Evolutionary conservation across 1,140 invertebrate species (phyloP), one percentile per base, ranked within the genome.

Genomic region (Apolygus lucorum): DNA sequence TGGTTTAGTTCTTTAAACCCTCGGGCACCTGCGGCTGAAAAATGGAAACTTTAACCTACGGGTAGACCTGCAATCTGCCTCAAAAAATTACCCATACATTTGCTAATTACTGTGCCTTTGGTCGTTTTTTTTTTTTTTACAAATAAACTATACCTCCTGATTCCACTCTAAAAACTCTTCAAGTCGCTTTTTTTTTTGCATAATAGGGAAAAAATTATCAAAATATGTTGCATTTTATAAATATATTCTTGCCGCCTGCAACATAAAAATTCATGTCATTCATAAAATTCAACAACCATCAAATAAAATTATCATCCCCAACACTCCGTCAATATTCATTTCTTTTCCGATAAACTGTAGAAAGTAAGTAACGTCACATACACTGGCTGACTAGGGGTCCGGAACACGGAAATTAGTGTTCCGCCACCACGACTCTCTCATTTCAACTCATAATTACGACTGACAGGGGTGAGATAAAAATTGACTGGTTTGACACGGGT

Each of bases 11-110:
- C n/a, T n/a, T n/a, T n/a, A n/a, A 70, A 8, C 21, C 14, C n/a
- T 26, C 25, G 13, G 67, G 14, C 1, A 65, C 63, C 28, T 22
- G 42, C 52, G 24, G 22, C 63, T 62, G 27, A 68, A 70, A 28
- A 34, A 28, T 21, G 25, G 24, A 14, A 70, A 70, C 14, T 21
- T 49, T 71, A 14, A 17, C 25, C 52, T n/a, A 14, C 52, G 25
- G 25, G 2, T n/a, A n/a, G n/a, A n/a, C n/a, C n/a, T n/a, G n/a
- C n/a, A n/a, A n/a, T n/a, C n/a, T n/a, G 52, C 17, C 25, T 24
- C 27, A 21, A 14, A 11, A 69, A 14, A 24, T 25, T 29, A 49
- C 52, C 28, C 13, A 72, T 34, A 62, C 17, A 21, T 65, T 65
- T 26, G 17, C 27, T 65, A 17, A 65, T 17, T 27, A 17, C 22